Base-by-base conservation (phyloP, 2,797 vertebrate genomes). In the Ptychadena robeensis region DNA sequence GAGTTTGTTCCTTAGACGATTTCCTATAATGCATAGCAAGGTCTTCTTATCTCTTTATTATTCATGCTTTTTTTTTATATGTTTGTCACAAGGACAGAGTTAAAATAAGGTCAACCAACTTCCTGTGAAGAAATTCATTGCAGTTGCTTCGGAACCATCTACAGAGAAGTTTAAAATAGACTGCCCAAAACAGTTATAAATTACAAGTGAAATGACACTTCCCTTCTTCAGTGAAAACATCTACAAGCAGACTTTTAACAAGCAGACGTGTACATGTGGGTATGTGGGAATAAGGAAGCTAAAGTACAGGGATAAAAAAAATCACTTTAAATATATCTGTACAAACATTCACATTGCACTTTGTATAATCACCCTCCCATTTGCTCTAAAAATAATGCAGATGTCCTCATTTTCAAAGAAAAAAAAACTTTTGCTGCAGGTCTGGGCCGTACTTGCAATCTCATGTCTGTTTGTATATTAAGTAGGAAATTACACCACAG, bases 121-220 rank as follows among this genome's bases (percentile, higher is more conserved):
- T 63, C 38, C 27, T 35, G 53, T 28, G 37, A 22, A n/a, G 27
- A 28, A 69, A 70, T 64, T 70, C 31, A 27, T 35, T 69, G 35
- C 73, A 69, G 25, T 61, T 44, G 53, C 12, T 71, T 32, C 28
- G 22, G 65, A 64, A 15, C 35, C 22, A 22, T 48, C 66, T 76
- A n/a, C 27, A 40, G 30, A 67, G 27, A 69, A 78, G 61, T 79
- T 71, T 65, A 57, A 69, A 75, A 74, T 61, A 83, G 74, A 66
- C 30, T 32, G 37, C 30, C 59, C 65, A 71, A 77, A 37, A 69
- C 35, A 35, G 74, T n/a, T 53, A 83, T 79, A 66, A 38, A 44
- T 82, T 44, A 81, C 38, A 64, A 80, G 48, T 27, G n/a, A 81
- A 63, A 38, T 69, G 73, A 76, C 66, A 76, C 73, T 61, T 81